Conservation (phyloP, 1,140 invertebrate species). For the Leptoteleia sp. region DNA sequence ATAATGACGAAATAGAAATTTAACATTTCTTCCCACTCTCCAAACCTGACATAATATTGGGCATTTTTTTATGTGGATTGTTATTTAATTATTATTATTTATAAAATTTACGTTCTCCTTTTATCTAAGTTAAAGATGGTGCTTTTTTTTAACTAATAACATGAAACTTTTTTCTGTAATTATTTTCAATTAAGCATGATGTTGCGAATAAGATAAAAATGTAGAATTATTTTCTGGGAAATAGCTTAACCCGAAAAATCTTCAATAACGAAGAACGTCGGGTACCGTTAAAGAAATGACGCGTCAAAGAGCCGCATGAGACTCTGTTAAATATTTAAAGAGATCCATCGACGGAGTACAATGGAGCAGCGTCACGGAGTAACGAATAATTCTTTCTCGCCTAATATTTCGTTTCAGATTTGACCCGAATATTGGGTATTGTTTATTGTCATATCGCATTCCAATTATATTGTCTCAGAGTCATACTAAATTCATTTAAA, state of each 20-base stretch:
- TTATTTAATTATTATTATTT: no score
- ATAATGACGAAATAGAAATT: not conserved
- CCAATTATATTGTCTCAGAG: slow-evolving; percentile 6
- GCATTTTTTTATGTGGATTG: no score
- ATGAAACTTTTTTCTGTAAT: no score
- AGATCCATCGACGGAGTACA: slow-evolving; percentile 73
- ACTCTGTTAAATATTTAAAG: slow-evolving; percentile 80
- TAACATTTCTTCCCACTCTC: no score
- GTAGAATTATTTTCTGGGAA: slow-evolving; percentile 42
- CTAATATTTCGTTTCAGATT: slow-evolving; percentile 66
- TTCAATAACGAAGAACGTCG: slow-evolving; percentile 57
- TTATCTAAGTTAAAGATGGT: no score
- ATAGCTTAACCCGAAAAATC: slow-evolving; percentile 70
- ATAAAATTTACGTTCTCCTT: no score
- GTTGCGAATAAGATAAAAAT: slow-evolving; percentile 20
- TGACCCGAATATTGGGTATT: slow-evolving; percentile 62
- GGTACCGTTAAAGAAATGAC: slow-evolving; percentile 75
- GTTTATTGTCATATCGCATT: slow-evolving; percentile 45
- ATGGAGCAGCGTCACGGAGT: slow-evolving; percentile 68
- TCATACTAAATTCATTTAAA: slow-evolving; percentile 18
- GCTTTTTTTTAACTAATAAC: no score
- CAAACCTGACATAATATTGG: no score
- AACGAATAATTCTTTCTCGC: slow-evolving; percentile 63
- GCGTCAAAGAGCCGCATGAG: slow-evolving; percentile 58
- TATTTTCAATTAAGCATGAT: no score